Percentiles rank a stretch among this genome's conserved stretches.
Evolutionary conservation across 2,797 vertebrate genomes (phyloP).

Genomic region (Acanthurus lineatus): DNA sequence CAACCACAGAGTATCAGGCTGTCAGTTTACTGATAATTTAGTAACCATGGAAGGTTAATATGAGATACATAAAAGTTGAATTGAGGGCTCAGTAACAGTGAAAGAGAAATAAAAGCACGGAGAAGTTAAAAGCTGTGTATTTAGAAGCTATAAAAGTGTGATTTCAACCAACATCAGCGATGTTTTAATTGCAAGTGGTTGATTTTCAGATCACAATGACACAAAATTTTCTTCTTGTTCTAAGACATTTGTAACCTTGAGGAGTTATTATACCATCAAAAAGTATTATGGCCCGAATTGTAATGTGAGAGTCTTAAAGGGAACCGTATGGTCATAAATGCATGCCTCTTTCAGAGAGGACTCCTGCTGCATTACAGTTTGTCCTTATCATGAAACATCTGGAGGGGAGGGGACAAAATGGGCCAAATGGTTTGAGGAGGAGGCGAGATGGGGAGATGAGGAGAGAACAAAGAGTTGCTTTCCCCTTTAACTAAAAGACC

Average conservation of each 20-base stretch:
- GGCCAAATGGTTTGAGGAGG: not conserved
- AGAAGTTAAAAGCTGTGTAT: constrained; percentile 26
- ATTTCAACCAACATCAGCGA: constrained; percentile 7
- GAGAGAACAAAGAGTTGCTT: constrained; percentile 19
- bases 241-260: constrained; percentile 17
- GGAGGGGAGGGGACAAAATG: not conserved
- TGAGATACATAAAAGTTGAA: constrained; percentile 5
- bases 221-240: constrained; percentile 3
- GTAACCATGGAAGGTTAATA: constrained; percentile 3
- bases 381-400: not conserved
- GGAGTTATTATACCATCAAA: not conserved
- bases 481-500: constrained; percentile 43
- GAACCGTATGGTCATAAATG: not conserved
- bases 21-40: constrained; percentile 32
- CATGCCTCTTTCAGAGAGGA: not conserved
- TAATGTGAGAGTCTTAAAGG: not conserved
- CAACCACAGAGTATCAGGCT: constrained; percentile 16
- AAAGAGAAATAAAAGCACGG: constrained; percentile 49
- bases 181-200: constrained; percentile 21
- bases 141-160: not conserved
- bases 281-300: constrained; percentile 13
- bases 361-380: not conserved
- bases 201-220: constrained; percentile 6
- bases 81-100: constrained; percentile 17
- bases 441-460: not conserved